A percentile compares a stretch with the other conserved stretches of the same genome.
phyloP scores from a whole-genome alignment of 1,140 invertebrate genomes.

The Leptopilina clavipes region DNA sequence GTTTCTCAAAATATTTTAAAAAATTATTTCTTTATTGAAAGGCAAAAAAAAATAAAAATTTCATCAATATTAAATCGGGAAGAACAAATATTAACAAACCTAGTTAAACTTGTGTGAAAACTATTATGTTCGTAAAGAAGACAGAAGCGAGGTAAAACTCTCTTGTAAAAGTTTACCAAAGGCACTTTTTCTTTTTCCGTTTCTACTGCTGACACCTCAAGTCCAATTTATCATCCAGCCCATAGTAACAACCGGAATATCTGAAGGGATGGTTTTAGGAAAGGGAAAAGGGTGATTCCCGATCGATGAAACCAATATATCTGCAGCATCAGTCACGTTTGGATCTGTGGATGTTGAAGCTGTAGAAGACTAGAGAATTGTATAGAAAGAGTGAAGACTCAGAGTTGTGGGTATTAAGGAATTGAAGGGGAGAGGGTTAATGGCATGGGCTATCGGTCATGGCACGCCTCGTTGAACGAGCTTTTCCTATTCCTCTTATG shows the following conservation, averaged over 20 bases:
- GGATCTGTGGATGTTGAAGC: background rate
- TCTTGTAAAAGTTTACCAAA: constrained; percentile 11
- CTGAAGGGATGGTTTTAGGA: background rate
- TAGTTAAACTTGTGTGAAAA: no score
- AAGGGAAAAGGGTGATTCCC: background rate
- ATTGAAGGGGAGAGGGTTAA: constrained; percentile 6
- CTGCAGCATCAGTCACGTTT: constrained; percentile 23
- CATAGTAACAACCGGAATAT: background rate
- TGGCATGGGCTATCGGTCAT: no score
- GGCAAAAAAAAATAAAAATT: no score
- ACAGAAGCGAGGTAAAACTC: no score
- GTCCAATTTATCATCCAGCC: constrained; percentile 10
- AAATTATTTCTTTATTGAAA: no score
- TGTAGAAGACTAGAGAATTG: background rate
- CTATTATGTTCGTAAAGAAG: no score
- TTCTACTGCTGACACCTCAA: background rate
- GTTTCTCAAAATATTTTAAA: no score
- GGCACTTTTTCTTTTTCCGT: background rate
- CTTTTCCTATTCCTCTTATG: no score
- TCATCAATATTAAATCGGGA: no score
- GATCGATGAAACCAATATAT: constrained; percentile 30
- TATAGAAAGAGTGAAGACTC: background rate
- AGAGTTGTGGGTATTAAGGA: constrained; percentile 16
- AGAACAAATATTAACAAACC: no score
- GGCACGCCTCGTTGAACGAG: no score